These are phyloP conservation scores for Chloropsis cyanopogon DNA, from an alignment of 2,113 vertebrate species.

Conservation along the genomic window DNA sequence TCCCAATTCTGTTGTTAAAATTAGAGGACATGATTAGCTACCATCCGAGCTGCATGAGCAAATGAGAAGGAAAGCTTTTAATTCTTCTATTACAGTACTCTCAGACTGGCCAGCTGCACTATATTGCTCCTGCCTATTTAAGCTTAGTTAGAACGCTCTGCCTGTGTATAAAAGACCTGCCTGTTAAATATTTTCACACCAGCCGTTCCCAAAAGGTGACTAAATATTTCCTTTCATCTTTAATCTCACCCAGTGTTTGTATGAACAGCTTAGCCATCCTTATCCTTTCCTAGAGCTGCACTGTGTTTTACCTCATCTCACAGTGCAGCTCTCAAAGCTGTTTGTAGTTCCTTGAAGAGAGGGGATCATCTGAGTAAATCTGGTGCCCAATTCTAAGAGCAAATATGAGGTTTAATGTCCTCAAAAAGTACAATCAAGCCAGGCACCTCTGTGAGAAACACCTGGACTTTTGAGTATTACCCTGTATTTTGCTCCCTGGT, in stretches of 20 bases:
- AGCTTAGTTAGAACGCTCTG: neutral
- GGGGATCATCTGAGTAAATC: neutral
- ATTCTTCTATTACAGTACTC: conserved; percentile 7
- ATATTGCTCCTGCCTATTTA: neutral
- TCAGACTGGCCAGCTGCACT: conserved; percentile 11
- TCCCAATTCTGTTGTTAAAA: conserved; percentile 43
- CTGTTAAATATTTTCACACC: conserved; percentile 55
- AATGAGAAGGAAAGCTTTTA: conserved; percentile 45
- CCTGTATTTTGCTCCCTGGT: neutral
- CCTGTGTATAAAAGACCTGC: neutral
- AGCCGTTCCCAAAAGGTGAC: conserved; percentile 60
- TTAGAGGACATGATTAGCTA: conserved; percentile 48
- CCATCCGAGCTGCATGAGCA: neutral
- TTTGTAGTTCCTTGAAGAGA: neutral
- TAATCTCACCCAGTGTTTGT: conserved; percentile 42
- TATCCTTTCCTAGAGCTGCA: neutral
- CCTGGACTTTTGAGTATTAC: neutral
- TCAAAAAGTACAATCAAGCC: neutral
- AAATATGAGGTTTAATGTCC: neutral
- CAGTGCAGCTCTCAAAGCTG: neutral
- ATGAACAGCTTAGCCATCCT: conserved; percentile 8
- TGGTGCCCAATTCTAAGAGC: neutral
- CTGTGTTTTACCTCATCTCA: neutral
- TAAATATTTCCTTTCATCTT: conserved; percentile 64
- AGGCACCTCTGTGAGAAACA: neutral